Base-by-base conservation (phyloP, 2,888 invertebrate species). In the Congeria kusceri region DNA sequence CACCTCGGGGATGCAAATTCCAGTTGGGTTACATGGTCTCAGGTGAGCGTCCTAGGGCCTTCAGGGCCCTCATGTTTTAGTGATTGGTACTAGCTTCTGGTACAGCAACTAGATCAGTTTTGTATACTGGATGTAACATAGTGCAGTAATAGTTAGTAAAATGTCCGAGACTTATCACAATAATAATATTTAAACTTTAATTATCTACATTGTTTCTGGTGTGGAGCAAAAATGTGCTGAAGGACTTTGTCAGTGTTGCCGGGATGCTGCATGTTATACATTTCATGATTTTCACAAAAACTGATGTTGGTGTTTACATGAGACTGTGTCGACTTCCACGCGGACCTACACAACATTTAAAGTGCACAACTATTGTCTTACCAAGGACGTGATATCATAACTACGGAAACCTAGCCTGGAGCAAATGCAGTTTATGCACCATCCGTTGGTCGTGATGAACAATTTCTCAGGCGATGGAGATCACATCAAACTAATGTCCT, bases 191-290 rank as follows among this genome's bases (percentile, higher is more conserved):
- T n/a, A 7, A 32, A 39, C 9, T 39, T 39, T 1, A 39, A n/a
- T n/a, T n/a, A n/a, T 20, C 25, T 53, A n/a, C 29, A 68, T 27
- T 64, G 67, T 89, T 89, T 66, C 91, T 97, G 96, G 97, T 97
- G 91, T 95, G 96, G 68, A 98, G 97, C 93, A 96, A 96, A 87
- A 99, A 99, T 94, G 96, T 96, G n/a, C 95, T 99, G 53, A 98
- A 98, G 92, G 99, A 99, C 94, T 99, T 98, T 94, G 96, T 99
- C 0, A 96, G 97, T 2, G 95, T 99, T 65, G 97, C 99, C 7
- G 97, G 98, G 7, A 95, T 96, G 78, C 86, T 99, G 53, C 98
- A 99, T 92, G 98, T 99, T 0, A 96, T 97, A 0, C 98, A 99
- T 93, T 95, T 99, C 95, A 95, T 97, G 88, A 95, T 97, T 80